Percentiles rank a stretch among this genome's conserved stretches.
These are phyloP conservation scores for Pachypeltis micranthus DNA, from an alignment of 1,140 invertebrate genomes.

Conservation along the genomic window DNA sequence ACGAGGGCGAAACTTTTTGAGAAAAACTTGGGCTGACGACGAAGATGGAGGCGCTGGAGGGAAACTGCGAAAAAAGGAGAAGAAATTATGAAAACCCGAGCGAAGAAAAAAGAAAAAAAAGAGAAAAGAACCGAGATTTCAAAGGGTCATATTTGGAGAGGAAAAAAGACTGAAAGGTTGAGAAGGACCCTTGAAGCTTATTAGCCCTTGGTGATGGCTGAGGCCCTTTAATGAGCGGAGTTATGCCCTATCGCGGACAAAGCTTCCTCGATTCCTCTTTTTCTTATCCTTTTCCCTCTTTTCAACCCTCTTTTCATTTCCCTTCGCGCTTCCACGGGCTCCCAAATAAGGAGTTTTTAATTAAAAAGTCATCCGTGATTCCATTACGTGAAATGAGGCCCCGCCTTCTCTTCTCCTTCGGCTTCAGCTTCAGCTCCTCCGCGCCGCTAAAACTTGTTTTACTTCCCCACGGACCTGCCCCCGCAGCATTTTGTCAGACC, in stretches of 20 bases:
- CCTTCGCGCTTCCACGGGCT: background rate
- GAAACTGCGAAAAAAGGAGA: too few species aligned
- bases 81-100: too few species aligned
- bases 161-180: background rate
- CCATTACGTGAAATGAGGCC: background rate
- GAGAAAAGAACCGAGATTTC: background rate
- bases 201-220: too few species aligned
- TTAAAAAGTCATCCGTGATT: conserved; percentile 9
- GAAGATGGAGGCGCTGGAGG: too few species aligned
- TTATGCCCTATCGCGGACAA: conserved; percentile 7
- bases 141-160: background rate
- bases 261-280: background rate
- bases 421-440: background rate
- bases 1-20: background rate
- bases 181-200: conserved; percentile 9
- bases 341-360: conserved; percentile 9
- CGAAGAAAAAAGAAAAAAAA: background rate
- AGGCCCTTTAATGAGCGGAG: conserved; percentile 7
- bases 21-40: too few species aligned
- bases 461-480: too few species aligned
- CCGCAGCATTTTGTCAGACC: too few species aligned
- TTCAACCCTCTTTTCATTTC: background rate
- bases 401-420: background rate
- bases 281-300: background rate
- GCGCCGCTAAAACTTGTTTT: too few species aligned